Base-by-base conservation (phyloP, 2,888 invertebrate species). In the Phanerotoma sp. region DNA sequence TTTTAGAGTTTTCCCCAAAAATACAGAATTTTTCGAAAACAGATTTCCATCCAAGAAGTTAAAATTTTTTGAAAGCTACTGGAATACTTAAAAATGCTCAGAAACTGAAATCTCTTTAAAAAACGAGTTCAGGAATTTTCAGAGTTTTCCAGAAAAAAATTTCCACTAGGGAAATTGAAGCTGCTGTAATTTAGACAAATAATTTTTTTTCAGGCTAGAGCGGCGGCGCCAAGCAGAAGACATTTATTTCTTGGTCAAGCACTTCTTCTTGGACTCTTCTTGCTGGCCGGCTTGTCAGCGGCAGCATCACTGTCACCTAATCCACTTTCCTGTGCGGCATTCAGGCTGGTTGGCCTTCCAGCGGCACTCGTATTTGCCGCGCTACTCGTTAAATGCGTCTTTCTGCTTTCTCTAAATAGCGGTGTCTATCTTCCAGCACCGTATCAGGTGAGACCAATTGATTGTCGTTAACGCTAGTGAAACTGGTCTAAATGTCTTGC, bases 341-440 rank as follows among this genome's bases (percentile, higher is more conserved):
- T 91, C 60, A 84, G 93, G 48, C 87, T 93, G 66, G 87, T 89
- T 38, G 93, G 93, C 48, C 85, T 90, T 13, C 84, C 92, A 7
- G 89, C 91, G 66, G 88, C 93, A 49, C 83, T 95, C 53, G 90
- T 94, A 57, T 96, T 95, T 77, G 91, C 93, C 35, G 90, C 95
- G 0, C 83, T 96, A 46, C 83, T 96, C 66, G 96, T 96, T 62
- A 96, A 96, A 79, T 91, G 94, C 78, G 93, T 96, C 64, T 95
- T 96, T 77, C 84, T 96, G 57, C 86, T 96, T 64, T 93, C 94
- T 72, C 84, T 95, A 58, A 93, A 95, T 78, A 88, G 91, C 50
- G 93, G 91, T 58, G 93, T 94, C 46, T 95, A 96, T 74, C 82
- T 96, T 51, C 94, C 94, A 50, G 93, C 95, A 6, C 89, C 93